Evolutionary conservation across 1,140 invertebrate genomes (phyloP).

Genomic region (Streblospio benedicti): DNA sequence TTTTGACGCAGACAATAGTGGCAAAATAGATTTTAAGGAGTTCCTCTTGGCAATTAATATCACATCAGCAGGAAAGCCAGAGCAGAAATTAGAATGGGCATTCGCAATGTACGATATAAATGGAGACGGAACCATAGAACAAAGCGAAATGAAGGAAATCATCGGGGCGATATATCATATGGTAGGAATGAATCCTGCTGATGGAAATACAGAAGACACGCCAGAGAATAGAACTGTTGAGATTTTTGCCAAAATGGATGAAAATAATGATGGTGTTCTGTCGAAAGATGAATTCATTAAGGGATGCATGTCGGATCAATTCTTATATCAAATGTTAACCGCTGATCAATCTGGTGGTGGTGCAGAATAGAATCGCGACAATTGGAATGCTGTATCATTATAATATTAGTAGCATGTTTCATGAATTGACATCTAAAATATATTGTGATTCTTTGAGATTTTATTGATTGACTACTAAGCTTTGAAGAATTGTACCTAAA

Average conservation of each 20-base stretch:
- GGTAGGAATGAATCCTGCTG: no score
- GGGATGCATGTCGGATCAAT: constrained; percentile 95
- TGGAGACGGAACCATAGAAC: constrained; percentile 96
- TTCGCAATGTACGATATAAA: constrained; percentile 97
- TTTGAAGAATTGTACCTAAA: no score
- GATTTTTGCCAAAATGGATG: constrained; percentile 99
- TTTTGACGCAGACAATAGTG: constrained; percentile 19
- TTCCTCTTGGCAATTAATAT: constrained; percentile 21
- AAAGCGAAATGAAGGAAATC: constrained; percentile 66
- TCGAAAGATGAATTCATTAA: constrained; percentile 98
- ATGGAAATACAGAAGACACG: constrained; percentile 36
- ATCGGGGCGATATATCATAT: constrained; percentile 52
- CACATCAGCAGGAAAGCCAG: constrained; percentile 81
- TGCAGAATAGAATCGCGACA: no score
- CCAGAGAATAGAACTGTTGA: constrained; percentile 94
- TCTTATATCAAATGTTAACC: constrained; percentile 82
- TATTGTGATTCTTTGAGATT: no score
- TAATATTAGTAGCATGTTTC: no score
- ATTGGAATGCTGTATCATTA: no score
- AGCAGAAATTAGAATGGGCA: constrained; percentile 98
- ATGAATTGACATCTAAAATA: no score
- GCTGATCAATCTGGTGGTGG: no score
- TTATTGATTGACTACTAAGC: no score
- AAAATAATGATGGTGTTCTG: constrained; percentile 94
- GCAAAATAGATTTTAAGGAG: constrained; percentile 36